Base-by-base conservation (phyloP, 2,113 vertebrate species). In the Oryzias melastigma region DNA sequence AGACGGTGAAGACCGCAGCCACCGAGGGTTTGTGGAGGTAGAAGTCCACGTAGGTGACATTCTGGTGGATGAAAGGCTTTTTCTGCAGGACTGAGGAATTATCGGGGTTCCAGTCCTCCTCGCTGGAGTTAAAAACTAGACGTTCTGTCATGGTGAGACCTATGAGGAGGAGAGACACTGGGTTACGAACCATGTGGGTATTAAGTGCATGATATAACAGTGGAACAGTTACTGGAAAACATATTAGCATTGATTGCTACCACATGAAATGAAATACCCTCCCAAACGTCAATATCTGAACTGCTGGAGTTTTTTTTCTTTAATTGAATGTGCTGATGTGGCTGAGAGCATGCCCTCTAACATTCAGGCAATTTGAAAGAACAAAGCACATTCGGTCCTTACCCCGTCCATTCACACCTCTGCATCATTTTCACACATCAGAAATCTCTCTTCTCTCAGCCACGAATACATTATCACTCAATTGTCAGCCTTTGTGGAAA, bases 21-120 rank as follows among this genome's bases (percentile, higher is more conserved):
- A 97, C 92, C 0, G 82, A 85, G 2, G 93, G 85, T 62, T 91
- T 85, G 60, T 96, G 95, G 18, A 95, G 95, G 77, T 96, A 98
- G 73, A 95, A 96, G 44, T 92, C 88, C 46, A 98, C 92, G 0
- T 94, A 96, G 52, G 93, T 94, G 54, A 95, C 51, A 1, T 95
- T 94, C 49, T 56, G 52, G 17, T 86, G 84, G 24, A 66, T 50
- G n/a, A 45, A 24, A 24, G 77, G 55, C 47, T 46, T 47, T 50
- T 80, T 68, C 27, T 48, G 64, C 53, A 25, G 1, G 49, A 44
- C 24, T 0, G 82, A 80, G 18, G 45, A 59, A 17, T 70, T 73
- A 48, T 56, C 61, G 1, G 22, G 4, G 46, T 47, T 72, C 35
- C 62, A 8, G 15, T n/a, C 55, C 42, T 56, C 62, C 44, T 17